Evolutionary conservation across 2,888 invertebrate genomes (phyloP).

Genomic region (Hipparchia sbordonii): DNA sequence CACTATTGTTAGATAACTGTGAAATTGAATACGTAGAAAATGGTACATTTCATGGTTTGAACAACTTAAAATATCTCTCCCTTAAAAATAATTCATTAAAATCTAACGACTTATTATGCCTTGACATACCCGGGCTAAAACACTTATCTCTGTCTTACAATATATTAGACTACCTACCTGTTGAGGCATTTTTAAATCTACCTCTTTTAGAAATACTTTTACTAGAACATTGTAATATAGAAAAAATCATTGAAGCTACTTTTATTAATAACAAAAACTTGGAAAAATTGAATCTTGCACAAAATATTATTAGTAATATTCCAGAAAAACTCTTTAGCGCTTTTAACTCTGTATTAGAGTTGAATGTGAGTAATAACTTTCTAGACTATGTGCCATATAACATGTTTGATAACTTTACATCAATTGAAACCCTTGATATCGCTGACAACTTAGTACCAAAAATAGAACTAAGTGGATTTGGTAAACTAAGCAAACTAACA

Average conservation of each 20-base stretch:
- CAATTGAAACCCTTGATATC: conserved; percentile 87
- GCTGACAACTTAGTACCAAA: conserved; percentile 86
- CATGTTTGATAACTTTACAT: conserved; percentile 87
- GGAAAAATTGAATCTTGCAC: conserved; percentile 87
- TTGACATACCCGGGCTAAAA: conserved; percentile 90
- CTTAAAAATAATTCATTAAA: conserved; percentile 88
- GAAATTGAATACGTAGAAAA: conserved; percentile 88
- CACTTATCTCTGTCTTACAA: conserved; percentile 89
- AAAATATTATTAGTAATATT: conserved; percentile 86
- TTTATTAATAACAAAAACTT: conserved; percentile 90
- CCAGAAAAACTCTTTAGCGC: conserved; percentile 86
- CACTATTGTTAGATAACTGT: conserved; percentile 89
- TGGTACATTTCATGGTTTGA: conserved; percentile 88
- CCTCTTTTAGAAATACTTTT: conserved; percentile 89
- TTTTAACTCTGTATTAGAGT: conserved; percentile 87
- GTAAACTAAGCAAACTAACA: conserved; percentile 66
- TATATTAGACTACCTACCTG: conserved; percentile 88
- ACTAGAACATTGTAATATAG: conserved; percentile 87
- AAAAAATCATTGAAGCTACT: conserved; percentile 86
- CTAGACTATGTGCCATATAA: conserved; percentile 90
- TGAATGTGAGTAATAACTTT: conserved; percentile 88
- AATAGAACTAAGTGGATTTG: conserved; percentile 85
- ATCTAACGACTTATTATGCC: conserved; percentile 85
- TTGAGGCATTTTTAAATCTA: conserved; percentile 87
- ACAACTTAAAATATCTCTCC: conserved; percentile 90